Percentiles rank a stretch among this genome's conserved stretches.
These are phyloP conservation scores for Chamaetylas fuelleborni DNA, from an alignment of 2,113 vertebrate genomes.

Conservation along the genomic window DNA sequence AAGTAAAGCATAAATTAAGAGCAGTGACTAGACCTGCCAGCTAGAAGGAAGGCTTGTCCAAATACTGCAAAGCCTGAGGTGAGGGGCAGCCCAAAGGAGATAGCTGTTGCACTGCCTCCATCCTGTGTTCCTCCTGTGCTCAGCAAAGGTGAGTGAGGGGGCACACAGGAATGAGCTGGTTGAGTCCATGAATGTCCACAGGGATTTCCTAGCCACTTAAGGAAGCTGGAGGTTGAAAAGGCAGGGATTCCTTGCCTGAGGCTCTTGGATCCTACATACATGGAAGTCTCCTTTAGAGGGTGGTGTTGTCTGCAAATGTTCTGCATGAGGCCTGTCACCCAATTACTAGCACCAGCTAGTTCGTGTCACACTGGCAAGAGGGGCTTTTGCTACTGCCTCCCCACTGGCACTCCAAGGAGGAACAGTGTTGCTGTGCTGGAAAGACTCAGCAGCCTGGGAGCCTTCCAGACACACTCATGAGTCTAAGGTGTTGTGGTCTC, in stretches of 20 bases:
- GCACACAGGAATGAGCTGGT: not conserved
- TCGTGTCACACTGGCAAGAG: not conserved
- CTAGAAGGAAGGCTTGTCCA: not conserved
- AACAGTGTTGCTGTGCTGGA: not conserved
- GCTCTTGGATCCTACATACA: not conserved
- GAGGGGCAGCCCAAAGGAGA: not conserved
- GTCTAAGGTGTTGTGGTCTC: not conserved
- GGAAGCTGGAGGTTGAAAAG: not conserved
- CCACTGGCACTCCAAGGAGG: not conserved
- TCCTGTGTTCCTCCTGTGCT: not conserved
- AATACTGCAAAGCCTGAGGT: not conserved
- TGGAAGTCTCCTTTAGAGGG: slow-evolving; percentile 11
- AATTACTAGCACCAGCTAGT: not conserved
- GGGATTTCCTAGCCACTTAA: not conserved
- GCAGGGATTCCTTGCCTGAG: not conserved
- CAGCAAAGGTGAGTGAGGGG: not conserved
- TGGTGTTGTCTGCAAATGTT: not conserved
- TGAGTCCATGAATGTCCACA: not conserved
- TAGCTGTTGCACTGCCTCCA: rapidly evolving
- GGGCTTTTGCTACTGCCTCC: not conserved
- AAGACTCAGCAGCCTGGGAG: not conserved
- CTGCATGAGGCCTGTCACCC: not conserved
- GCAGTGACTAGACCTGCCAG: not conserved
- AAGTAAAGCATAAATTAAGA: not conserved
- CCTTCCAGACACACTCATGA: not conserved